Evolutionary conservation across 2,888 invertebrate genomes (phyloP).

Genomic region (Aspidiotus rigidus): DNA sequence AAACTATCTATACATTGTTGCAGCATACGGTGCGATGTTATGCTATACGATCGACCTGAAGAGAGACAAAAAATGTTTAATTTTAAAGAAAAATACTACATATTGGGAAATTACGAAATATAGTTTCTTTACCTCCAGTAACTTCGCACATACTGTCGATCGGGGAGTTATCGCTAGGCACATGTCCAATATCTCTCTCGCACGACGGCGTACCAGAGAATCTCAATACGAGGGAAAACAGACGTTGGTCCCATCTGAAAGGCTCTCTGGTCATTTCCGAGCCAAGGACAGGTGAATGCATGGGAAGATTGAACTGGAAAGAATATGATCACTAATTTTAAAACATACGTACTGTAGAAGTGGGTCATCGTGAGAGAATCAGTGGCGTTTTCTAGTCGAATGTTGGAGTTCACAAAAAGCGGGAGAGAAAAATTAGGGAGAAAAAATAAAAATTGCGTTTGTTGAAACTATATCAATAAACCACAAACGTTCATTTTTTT

Average conservation of each 20-base stretch:
- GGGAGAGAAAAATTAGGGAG: too few relatives aligned
- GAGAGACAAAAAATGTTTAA: constrained; percentile 7
- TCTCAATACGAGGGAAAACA: constrained; percentile 88
- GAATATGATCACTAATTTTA: neutral
- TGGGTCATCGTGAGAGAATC: too few relatives aligned
- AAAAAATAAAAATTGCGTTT: too few relatives aligned
- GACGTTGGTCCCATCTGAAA: constrained; percentile 98
- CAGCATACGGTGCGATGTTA: constrained; percentile 88
- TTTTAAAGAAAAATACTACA: constrained; percentile 2
- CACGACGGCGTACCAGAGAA: constrained; percentile 84
- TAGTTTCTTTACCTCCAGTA: constrained; percentile 66
- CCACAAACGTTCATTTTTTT: too few relatives aligned
- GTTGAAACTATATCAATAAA: too few relatives aligned
- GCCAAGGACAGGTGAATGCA: constrained; percentile 89
- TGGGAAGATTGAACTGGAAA: constrained; percentile 66
- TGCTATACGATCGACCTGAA: constrained; percentile 83
- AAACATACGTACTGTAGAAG: neutral
- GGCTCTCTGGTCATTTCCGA: constrained; percentile 95
- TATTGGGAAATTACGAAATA: neutral
- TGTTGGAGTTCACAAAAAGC: too few relatives aligned
- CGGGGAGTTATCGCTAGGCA: constrained; percentile 87
- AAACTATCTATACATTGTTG: constrained; percentile 94
- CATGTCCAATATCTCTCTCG: constrained; percentile 69
- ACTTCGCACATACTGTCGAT: constrained; percentile 98
- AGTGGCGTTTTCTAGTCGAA: too few relatives aligned